Conservation (phyloP, 1,140 invertebrate genomes). For the Brachionus angularis region DNA sequence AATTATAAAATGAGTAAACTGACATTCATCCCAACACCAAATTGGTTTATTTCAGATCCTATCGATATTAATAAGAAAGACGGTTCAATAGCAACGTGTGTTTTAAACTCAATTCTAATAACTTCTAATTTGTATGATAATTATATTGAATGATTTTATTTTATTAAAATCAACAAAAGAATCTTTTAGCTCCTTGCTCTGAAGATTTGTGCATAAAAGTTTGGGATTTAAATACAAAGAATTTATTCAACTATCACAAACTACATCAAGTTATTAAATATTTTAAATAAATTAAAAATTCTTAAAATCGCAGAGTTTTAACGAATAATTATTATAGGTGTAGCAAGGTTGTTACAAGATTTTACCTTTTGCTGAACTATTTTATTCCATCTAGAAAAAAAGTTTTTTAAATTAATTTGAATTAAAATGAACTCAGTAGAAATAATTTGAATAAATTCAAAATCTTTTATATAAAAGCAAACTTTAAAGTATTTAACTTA, state of each 20-base stretch:
- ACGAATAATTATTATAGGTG: too few relatives aligned
- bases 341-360: too few relatives aligned
- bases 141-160: neutral
- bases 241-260: neutral
- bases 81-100: neutral
- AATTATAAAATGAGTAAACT: constrained; percentile 36
- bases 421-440: too few relatives aligned
- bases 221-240: constrained; percentile 16
- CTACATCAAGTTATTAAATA: constrained; percentile 9
- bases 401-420: too few relatives aligned
- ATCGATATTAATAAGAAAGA: neutral
- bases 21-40: constrained; percentile 12
- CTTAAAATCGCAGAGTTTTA: too few relatives aligned
- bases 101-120: constrained; percentile 16
- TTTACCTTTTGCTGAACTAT: too few relatives aligned
- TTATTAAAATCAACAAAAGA: neutral
- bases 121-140: neutral
- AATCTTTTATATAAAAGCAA: too few relatives aligned
- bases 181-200: constrained; percentile 19
- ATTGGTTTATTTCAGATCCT: constrained; percentile 21
- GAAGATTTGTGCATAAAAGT: constrained; percentile 27
- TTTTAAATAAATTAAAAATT: neutral
- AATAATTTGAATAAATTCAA: too few relatives aligned
- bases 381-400: too few relatives aligned
- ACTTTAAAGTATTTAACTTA: too few relatives aligned